Conservation (phyloP, 37 sponge, comb jelly and placozoan species). For the Cladorhizidae sp. region DNA sequence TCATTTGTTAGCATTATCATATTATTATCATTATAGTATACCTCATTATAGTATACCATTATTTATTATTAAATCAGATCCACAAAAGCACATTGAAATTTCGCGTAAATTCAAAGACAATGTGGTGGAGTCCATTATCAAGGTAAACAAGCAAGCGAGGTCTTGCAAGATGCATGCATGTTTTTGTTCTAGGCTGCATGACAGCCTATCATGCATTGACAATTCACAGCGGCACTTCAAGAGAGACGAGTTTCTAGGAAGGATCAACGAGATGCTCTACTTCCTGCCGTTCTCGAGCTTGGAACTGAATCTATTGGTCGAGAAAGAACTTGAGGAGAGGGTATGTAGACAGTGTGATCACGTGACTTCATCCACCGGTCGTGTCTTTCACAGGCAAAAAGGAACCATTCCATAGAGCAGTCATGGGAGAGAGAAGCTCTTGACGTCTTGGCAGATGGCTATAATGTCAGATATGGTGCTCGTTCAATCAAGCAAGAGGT, state of each 20-base stretch:
- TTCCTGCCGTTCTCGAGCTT: conserved; percentile 90
- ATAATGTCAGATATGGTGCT: conserved; percentile 95
- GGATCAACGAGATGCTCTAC: conserved; percentile 97
- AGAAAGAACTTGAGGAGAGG: conserved; percentile 79
- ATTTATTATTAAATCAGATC: not conserved
- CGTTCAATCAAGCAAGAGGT: conserved; percentile 95
- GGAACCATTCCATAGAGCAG: conserved; percentile 73
- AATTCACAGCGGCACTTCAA: too few relatives aligned
- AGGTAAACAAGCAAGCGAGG: conserved; percentile 60
- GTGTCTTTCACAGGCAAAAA: conserved; percentile 43
- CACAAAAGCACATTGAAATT: conserved; percentile 54
- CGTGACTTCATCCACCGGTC: not conserved
- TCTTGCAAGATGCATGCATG: too few relatives aligned
- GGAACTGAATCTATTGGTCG: conserved; percentile 82
- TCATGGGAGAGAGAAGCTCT: conserved; percentile 78
- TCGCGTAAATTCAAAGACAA: conserved; percentile 85
- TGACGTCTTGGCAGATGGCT: conserved; percentile 86
- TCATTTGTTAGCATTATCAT: not conserved
- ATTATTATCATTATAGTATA: too few relatives aligned
- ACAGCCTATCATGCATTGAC: conserved; percentile 40
- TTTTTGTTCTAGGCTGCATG: too few relatives aligned
- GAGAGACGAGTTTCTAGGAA: conserved; percentile 94
- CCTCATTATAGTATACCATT: not conserved
- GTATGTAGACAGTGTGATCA: not conserved
- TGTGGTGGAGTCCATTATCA: conserved; percentile 90